Base-by-base conservation (phyloP, 2,113 vertebrate genomes). In the Lepus americanus region DNA sequence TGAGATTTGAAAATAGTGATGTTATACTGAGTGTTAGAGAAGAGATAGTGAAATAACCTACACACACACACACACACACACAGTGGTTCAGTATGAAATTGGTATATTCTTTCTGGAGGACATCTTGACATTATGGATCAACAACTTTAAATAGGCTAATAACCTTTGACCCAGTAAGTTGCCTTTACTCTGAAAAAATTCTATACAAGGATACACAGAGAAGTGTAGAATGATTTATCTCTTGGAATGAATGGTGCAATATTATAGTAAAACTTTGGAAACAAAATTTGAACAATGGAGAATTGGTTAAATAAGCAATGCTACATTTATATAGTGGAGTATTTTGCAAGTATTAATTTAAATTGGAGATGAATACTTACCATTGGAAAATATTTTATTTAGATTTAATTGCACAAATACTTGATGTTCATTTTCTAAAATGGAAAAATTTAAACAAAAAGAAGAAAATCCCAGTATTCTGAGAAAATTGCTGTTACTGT, bases 311-410 rank as follows among this genome's bases (percentile, higher is more conserved):
- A 74, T 94, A 81, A 94, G n/a, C 44, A 51, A 81, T 73, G 25
- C 6, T 44, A 59, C 31, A 63, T 25, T 66, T 36, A 91, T 87
- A 49, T 22, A 61, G 14, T 83, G n/a, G 36, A 72, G 51, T 94
- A 67, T 89, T 72, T 84, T 17, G 4, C n/a, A 73, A 22, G 1
- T 23, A 74, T 87, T 84, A 95, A 67, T 49, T 91, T 25, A 59
- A 92, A 39, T 89, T 74, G 31, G 14, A 59, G 10, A 31, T 96
- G 36, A 87, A 19, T 92, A 77, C 22, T 93, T 95, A 92, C 16
- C 13, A 78, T 70, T 44, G 27, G 3, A 5, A 73, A 77, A 3
- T 72, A 66, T 69, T 89, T 86, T 86, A 73, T 74, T 78, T 84
- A 72, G 33, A 16, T 94, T 93, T 90, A 85, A 72, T 93, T 93